These are phyloP conservation scores for Drosophila bipectinata DNA, from an alignment of 1,140 invertebrate genomes.

Conservation along the genomic window DNA sequence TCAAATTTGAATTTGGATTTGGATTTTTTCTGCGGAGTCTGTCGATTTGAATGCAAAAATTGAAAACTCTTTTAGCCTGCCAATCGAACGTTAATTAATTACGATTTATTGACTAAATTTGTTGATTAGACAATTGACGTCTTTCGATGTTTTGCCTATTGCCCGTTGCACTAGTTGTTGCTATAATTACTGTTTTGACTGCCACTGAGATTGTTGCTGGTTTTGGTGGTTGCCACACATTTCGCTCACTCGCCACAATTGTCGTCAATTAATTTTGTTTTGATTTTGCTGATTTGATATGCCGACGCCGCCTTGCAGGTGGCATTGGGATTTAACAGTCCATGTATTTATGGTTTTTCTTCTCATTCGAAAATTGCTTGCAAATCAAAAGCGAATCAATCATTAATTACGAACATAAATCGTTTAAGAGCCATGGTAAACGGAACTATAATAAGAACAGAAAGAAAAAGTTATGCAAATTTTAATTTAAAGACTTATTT, in stretches of 20 bases:
- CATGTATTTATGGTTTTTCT: conserved; percentile 24
- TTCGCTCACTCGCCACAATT: conserved; percentile 71
- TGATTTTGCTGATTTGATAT: conserved; percentile 76
- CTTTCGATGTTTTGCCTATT: conserved; percentile 52
- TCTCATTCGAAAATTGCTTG: conserved; percentile 31
- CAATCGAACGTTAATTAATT: conserved; percentile 78
- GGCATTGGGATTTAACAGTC: conserved; percentile 60
- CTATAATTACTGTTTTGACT: conserved; percentile 47
- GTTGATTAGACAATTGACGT: conserved; percentile 82
- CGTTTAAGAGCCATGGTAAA: conserved; percentile 34
- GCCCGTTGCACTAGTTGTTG: conserved; percentile 23
- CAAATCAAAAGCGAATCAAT: conserved; percentile 55
- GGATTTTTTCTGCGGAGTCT: conserved; percentile 16
- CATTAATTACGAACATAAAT: conserved; percentile 53
- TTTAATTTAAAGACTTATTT: not conserved
- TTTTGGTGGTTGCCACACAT: conserved; percentile 67
- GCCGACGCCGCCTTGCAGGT: conserved; percentile 68
- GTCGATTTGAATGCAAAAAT: conserved; percentile 44
- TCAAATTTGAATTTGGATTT: conserved; percentile 61
- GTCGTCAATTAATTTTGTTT: conserved; percentile 80
- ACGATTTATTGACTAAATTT: conserved; percentile 83
- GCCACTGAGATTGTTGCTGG: conserved; percentile 29
- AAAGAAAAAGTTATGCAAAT: conserved; percentile 39
- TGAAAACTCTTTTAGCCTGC: conserved; percentile 60
- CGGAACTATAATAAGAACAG: conserved; percentile 1